A percentile compares a stretch with the other conserved stretches of the same genome.
phyloP scores from a whole-genome alignment of 2,797 vertebrate genomes.

The Pempheris klunzingeri region DNA sequence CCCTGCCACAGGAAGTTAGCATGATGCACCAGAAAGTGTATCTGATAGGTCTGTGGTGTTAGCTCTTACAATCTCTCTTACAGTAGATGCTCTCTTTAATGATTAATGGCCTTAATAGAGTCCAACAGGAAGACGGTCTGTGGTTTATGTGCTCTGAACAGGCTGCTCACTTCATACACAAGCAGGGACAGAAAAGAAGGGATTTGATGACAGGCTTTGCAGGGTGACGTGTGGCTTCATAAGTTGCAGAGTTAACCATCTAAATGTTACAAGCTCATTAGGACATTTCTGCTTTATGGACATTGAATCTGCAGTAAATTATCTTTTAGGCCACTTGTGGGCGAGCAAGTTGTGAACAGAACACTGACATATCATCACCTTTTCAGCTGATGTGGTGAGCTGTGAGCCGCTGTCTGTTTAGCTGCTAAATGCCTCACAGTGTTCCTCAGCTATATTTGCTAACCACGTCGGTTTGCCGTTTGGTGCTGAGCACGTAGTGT shows the following conservation, averaged over 20 bases:
- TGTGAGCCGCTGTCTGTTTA: background rate
- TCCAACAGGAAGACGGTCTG: constrained; percentile 48
- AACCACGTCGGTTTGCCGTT: background rate
- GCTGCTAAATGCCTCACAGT: background rate
- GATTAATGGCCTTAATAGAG: constrained; percentile 59
- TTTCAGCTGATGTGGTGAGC: too few relatives aligned
- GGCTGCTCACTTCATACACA: constrained; percentile 21
- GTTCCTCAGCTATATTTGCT: background rate
- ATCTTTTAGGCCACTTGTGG: too few relatives aligned
- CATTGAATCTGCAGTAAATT: too few relatives aligned
- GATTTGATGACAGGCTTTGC: background rate
- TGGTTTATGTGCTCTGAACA: constrained; percentile 47
- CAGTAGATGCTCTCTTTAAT: constrained; percentile 61
- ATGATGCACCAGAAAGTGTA: constrained; percentile 44
- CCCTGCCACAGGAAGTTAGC: constrained; percentile 57
- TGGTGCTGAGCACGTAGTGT: background rate
- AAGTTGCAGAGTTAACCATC: background rate
- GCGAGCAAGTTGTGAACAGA: too few relatives aligned
- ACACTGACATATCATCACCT: too few relatives aligned
- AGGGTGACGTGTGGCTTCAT: background rate
- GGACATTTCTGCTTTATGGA: background rate
- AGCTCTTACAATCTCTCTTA: constrained; percentile 34
- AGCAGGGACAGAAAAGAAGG: constrained; percentile 15
- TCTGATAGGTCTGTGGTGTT: constrained; percentile 57
- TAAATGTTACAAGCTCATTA: constrained; percentile 7